Evolutionary conservation across 2,113 vertebrate genomes (phyloP).

Genomic region (Heterotilapia buettikoferi): DNA sequence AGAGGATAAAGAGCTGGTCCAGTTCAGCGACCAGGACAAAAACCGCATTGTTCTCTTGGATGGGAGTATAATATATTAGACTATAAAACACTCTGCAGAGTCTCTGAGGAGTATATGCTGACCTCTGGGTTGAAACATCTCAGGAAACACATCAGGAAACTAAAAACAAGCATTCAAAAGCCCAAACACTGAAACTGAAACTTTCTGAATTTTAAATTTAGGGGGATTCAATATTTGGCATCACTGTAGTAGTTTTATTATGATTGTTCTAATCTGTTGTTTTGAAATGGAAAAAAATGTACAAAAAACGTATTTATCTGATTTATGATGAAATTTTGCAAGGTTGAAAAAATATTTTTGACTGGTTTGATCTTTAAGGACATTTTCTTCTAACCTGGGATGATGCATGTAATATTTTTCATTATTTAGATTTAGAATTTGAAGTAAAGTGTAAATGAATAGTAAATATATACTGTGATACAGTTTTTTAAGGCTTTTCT

Average conservation of each 20-base stretch:
- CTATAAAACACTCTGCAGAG: not conserved
- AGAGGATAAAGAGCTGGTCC: not conserved
- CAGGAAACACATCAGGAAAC: not conserved
- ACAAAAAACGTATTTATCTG: fast-evolving
- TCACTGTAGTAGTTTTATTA: not conserved
- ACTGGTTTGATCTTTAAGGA: not conserved
- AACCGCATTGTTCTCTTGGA: not conserved
- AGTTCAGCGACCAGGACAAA: not conserved
- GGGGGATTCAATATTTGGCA: not conserved
- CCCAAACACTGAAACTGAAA: not conserved
- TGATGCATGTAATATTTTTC: not conserved
- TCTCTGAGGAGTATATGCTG: not conserved
- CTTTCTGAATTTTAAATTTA: not conserved
- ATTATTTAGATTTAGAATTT: not conserved
- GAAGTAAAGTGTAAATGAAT: not conserved
- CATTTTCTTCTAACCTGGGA: not conserved
- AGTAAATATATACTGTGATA: not conserved
- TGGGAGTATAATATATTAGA: not conserved
- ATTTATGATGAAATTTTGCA: not conserved
- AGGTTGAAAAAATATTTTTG: not conserved
- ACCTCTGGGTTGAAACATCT: not conserved
- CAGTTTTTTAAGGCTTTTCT: not conserved
- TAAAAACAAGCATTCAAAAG: not conserved
- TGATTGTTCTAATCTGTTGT: not conserved
- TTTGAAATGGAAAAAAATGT: not conserved